Evolutionary conservation across 64 coral and sea anemone genomes (phyloP).

Genomic region (Montipora efflorescens): DNA sequence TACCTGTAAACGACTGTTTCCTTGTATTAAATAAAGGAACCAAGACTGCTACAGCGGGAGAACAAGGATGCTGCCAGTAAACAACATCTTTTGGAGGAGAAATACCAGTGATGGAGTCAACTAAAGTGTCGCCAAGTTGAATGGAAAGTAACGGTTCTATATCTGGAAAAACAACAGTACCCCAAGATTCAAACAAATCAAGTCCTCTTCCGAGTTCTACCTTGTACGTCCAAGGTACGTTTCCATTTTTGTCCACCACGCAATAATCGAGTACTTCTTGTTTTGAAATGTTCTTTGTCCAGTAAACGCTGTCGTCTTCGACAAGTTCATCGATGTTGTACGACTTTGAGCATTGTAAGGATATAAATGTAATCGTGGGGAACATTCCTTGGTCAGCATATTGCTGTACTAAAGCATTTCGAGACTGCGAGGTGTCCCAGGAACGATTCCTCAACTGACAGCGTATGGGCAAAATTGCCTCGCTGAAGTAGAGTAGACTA

Average conservation of each 20-base stretch:
- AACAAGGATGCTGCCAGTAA: conserved; percentile 55
- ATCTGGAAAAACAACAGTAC: conserved; percentile 57
- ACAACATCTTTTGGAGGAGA: not conserved
- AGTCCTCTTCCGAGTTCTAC: conserved; percentile 48
- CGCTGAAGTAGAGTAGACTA: conserved; percentile 34
- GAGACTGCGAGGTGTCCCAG: conserved; percentile 45
- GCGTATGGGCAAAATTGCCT: not conserved
- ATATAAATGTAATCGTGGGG: conserved; percentile 48
- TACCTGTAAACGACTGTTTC: conserved; percentile 50
- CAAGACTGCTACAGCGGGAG: conserved; percentile 43
- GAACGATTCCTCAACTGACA: conserved; percentile 66
- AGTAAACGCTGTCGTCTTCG: conserved; percentile 31
- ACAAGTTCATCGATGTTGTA: conserved; percentile 54
- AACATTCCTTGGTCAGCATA: conserved; percentile 60
- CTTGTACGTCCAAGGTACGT: conserved; percentile 17
- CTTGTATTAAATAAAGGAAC: conserved; percentile 19
- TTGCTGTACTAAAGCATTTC: conserved; percentile 52
- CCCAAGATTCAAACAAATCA: conserved; percentile 66
- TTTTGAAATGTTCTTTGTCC: conserved; percentile 60
- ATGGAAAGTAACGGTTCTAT: conserved; percentile 62
- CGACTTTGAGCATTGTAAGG: conserved; percentile 34
- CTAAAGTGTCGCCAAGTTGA: conserved; percentile 29
- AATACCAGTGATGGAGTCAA: not conserved
- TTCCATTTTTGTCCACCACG: not conserved
- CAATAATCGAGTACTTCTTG: conserved; percentile 4